Conservation (phyloP, 2,888 invertebrate genomes). For the Meloe dianella region DNA sequence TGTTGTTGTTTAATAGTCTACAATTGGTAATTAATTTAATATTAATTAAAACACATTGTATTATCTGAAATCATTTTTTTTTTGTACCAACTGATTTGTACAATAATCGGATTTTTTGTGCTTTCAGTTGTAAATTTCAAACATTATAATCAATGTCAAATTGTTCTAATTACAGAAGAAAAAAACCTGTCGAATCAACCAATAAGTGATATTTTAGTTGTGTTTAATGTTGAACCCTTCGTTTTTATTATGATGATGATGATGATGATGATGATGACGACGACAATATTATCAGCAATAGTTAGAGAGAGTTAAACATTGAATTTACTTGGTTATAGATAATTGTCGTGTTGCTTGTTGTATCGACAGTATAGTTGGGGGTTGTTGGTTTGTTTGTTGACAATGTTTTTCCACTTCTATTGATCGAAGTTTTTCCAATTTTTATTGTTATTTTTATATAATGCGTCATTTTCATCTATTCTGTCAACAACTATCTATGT, state of each 20-base stretch:
- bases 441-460: conserved; percentile 15
- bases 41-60: no score
- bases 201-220: no score
- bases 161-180: no score
- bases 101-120: no score
- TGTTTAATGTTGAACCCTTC: no score
- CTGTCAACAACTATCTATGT: neutral
- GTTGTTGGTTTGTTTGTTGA: conserved; percentile 10
- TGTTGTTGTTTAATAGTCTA: neutral
- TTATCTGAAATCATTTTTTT: no score
- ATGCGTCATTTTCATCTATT: neutral
- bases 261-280: neutral
- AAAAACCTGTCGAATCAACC: no score
- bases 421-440: conserved; percentile 16
- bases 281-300: neutral
- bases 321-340: conserved; percentile 18
- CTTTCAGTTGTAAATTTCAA: no score
- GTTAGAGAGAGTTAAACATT: conserved; percentile 3
- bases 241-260: no score
- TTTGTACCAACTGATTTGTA: neutral
- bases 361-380: neutral
- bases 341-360: conserved; percentile 10
- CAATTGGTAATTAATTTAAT: no score
- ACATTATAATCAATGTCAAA: no score
- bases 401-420: conserved; percentile 4